Base-by-base conservation (phyloP, 2,888 invertebrate genomes). In the Drosophila aldrichi region DNA sequence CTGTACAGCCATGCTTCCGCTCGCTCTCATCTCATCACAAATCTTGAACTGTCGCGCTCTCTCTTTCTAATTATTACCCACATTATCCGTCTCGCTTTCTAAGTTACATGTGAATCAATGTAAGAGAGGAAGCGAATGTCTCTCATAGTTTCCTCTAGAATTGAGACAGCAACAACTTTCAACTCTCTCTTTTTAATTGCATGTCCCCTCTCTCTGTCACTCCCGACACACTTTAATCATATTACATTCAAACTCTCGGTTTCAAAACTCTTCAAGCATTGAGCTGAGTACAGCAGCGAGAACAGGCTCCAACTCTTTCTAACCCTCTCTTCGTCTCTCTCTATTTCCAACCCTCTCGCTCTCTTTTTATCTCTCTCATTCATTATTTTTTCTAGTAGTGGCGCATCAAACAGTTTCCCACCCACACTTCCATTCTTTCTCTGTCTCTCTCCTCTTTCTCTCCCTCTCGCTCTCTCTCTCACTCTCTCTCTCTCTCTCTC, bases 361-460 rank as follows among this genome's bases (percentile, higher is more conserved):
- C 22, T 43, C 22, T 44, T 38, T 34, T 36, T 10, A 14, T 46
- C 22, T 16, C 25, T 54, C 22, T 52, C 9, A 20, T 38, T 57
- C 49, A 25, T 57, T 60, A 49, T 29, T 25, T 64, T 52, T 54
- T 34, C 68, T 61, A 77, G 67, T 79, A 76, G 78, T 78, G 76
- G 78, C 78, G 78, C 78, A 78, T 77, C 76, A 82, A 76, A 38
- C 57, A 54, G 20, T 46, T 56, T 49, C 16, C 18, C 56, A 36
- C 10, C 14, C 40, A 36, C 38, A 48, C 41, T 60, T 49, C 41
- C 60, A 44, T 46, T 43, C 49, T 44, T 41, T 43, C 29, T 40
- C 25, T 54, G 2, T 1, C 10, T 7, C 38, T 22, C 36, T 18
- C 18, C 16, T 16, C 25, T 12, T 25, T 25, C 32, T 12, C 18